Evolutionary conservation across 2,797 vertebrate species (phyloP).

Genomic region (Petrocephalus schoutedeni): DNA sequence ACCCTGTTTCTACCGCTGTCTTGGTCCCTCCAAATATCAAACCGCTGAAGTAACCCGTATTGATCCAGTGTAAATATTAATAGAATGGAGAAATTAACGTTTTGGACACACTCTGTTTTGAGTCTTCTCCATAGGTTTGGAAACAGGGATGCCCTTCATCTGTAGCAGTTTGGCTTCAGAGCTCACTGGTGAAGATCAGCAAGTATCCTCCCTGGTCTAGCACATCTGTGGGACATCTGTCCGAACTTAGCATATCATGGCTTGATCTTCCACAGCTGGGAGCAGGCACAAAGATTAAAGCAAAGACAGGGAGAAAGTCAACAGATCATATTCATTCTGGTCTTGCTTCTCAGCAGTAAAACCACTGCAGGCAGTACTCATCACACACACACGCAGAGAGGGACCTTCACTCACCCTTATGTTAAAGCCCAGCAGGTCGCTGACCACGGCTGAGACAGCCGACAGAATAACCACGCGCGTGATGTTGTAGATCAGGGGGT

Average conservation of each 20-base stretch:
- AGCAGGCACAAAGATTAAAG: constrained; percentile 24
- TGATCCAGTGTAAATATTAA: constrained; percentile 12
- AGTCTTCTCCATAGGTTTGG: neutral
- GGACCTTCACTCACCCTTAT: constrained; percentile 76
- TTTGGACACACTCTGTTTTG: neutral
- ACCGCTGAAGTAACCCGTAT: neutral
- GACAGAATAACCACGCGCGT: constrained; percentile 94
- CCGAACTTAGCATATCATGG: constrained; percentile 56
- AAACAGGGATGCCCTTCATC: neutral
- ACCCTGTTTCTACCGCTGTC: neutral
- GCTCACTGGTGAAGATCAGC: neutral
- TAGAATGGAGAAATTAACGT: neutral
- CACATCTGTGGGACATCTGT: neutral
- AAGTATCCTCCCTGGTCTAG: neutral
- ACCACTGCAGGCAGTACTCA: neutral
- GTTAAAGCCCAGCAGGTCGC: constrained; percentile 94
- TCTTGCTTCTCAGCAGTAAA: constrained; percentile 9
- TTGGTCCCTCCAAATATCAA: neutral
- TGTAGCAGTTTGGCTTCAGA: neutral
- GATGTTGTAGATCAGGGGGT: constrained; percentile 95
- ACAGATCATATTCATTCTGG: neutral
- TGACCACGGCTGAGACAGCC: constrained; percentile 91
- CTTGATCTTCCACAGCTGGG: constrained; percentile 95
- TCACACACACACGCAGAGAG: neutral
- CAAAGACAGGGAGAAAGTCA: neutral